Evolutionary conservation across 2,797 vertebrate species (phyloP), one percentile per base, ranked within the genome.

Genomic region (Glyptemys insculpta): DNA sequence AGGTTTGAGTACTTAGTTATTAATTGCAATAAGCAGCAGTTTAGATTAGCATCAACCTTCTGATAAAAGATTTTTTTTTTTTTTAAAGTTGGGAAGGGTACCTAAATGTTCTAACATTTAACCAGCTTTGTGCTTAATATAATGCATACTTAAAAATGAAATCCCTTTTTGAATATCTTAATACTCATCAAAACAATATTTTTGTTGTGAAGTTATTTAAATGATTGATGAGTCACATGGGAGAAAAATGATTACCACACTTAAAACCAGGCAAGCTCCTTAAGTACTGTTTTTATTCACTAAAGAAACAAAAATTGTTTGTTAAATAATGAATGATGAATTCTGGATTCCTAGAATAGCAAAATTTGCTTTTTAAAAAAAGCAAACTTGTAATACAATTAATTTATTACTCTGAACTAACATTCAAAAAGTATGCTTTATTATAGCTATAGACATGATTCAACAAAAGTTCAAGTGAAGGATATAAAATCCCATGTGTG

Each of bases 381-480:
- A 53, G 53, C 53, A 53, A 53, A 53, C 53, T 94, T 87, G 84
- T 93, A 87, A 80, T 65, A 85, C 1, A 82, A 87, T 41, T 8
- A 15, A 34, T 84, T n/a, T 89, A 19, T 80, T 79, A 27, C 27
- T 53, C 65, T 54, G 54, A 91, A 92, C 82, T 41, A 19, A 5
- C 49, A 81, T 18, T 49, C 52, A 94, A 87, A 85, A 96, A 86
- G 59, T 83, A 89, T 52, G 83, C 4, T 80, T 72, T 76, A 85
- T 76, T 88, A 88, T 92, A 89, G 8, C 29, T 81, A 21, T 2
- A 78, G 50, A 80, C 11, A 21, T 27, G 14, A 89, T 80, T 87
- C 50, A 83, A 16, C 5, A 72, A n/a, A 88, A 90, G 74, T 41
- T 86, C 54, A 85, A 87, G n/a, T n/a, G 37, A 88, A 88, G 37